Evolutionary conservation across 2,797 vertebrate genomes (phyloP).

Genomic region (Triplophysa yarkandensis): DNA sequence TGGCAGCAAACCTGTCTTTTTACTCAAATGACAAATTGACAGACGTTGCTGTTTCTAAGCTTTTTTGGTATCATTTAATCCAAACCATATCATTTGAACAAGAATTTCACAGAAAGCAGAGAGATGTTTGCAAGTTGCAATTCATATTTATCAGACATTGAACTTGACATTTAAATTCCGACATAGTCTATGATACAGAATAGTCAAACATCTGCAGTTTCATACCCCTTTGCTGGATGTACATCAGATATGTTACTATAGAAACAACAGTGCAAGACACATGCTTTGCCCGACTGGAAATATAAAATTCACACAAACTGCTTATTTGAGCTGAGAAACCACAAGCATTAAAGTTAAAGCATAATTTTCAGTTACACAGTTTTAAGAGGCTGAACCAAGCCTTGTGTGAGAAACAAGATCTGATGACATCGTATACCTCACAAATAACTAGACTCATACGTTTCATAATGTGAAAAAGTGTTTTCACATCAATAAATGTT

Average conservation of each 20-base stretch:
- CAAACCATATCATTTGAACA: background rate
- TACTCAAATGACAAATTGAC: conserved; percentile 19
- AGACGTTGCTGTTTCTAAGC: background rate
- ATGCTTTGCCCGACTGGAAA: conserved; percentile 10
- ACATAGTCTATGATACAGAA: conserved; percentile 62
- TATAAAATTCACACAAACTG: conserved; percentile 26
- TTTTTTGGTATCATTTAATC: conserved; percentile 2
- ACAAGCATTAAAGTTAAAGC: conserved; percentile 18
- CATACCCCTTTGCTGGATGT: conserved; percentile 39
- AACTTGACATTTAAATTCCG: conserved; percentile 59
- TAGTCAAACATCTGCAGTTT: conserved; percentile 59
- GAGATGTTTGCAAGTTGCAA: background rate
- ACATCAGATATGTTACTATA: conserved; percentile 49
- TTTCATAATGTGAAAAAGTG: no score
- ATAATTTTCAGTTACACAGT: conserved; percentile 10
- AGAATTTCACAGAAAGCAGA: background rate
- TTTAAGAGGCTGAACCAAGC: background rate
- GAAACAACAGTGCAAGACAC: conserved; percentile 37
- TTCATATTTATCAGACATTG: conserved; percentile 58
- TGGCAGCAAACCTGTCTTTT: conserved; percentile 6
- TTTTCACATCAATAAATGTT: no score
- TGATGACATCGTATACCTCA: background rate
- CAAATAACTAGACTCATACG: no score
- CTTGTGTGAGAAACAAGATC: background rate
- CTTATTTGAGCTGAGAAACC: conserved; percentile 22